phyloP scores from a whole-genome alignment of 2,888 invertebrate species.

The Lithophane leautieri region DNA sequence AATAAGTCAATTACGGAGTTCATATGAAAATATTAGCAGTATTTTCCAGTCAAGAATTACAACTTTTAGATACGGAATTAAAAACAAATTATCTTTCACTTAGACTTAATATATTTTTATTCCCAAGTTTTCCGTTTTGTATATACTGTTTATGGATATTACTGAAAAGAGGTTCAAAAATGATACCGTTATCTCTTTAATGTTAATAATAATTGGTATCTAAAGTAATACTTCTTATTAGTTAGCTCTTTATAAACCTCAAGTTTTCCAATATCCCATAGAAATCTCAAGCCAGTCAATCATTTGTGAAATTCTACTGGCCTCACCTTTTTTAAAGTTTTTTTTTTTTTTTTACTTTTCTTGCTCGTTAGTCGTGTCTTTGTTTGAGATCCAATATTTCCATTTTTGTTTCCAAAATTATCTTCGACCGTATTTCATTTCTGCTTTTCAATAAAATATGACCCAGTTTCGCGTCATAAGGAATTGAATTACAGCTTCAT shows the following conservation, averaged over 20 bases:
- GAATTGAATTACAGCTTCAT: conserved; percentile 38
- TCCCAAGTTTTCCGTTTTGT: not conserved
- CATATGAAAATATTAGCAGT: not conserved
- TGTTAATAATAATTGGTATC: not conserved
- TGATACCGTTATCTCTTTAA: not conserved
- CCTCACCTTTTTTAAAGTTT: not conserved
- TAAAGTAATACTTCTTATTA: not conserved
- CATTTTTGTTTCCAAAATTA: conserved; percentile 12
- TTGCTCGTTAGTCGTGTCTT: not conserved
- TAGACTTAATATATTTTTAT: not conserved
- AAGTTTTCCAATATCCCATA: not conserved
- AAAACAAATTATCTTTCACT: too few relatives aligned
- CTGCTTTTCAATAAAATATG: conserved; percentile 12
- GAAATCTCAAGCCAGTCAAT: not conserved
- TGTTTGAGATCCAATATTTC: not conserved
- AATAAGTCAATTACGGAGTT: not conserved
- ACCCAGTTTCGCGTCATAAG: conserved; percentile 16
- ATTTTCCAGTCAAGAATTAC: not conserved
- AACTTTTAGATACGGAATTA: not conserved
- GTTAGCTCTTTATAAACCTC: not conserved
- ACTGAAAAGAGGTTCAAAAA: too few relatives aligned
- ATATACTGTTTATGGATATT: not conserved
- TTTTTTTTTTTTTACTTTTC: not conserved
- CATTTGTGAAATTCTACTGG: not conserved
- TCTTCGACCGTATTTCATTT: conserved; percentile 12